Percentiles rank a stretch among this genome's conserved stretches.
These are phyloP conservation scores for Sylvia borin DNA, from an alignment of 2,797 vertebrate species.

Conservation along the genomic window DNA sequence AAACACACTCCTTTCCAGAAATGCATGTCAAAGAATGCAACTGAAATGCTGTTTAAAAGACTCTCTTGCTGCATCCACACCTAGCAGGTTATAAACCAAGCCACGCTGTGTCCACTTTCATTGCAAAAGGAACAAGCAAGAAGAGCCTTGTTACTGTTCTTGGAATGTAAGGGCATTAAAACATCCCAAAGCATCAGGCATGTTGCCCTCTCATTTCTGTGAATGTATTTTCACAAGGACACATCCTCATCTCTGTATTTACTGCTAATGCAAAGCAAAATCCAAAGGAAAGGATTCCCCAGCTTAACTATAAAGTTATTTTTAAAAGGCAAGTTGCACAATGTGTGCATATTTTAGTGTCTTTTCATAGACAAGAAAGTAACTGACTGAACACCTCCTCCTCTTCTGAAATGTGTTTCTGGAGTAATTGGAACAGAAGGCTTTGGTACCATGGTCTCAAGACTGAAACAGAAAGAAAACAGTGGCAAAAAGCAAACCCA, in stretches of 20 bases:
- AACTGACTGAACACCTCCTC: constrained; percentile 12
- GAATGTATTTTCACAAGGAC: background rate
- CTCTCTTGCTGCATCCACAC: background rate
- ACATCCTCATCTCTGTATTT: background rate
- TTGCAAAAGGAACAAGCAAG: background rate
- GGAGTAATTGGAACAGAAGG: constrained; percentile 11
- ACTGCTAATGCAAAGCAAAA: constrained; percentile 12
- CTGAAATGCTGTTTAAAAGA: background rate
- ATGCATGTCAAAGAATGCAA: background rate
- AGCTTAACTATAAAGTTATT: background rate
- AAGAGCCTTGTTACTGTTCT: background rate
- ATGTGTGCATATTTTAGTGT: background rate
- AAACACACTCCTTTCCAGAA: background rate
- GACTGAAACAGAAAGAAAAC: background rate
- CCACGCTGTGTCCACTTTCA: background rate
- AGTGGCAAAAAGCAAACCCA: background rate
- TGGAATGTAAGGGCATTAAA: background rate
- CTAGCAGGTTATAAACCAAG: background rate
- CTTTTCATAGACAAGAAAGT: background rate
- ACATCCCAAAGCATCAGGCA: background rate
- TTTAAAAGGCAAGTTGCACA: background rate
- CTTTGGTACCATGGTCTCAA: background rate
- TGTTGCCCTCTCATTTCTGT: background rate
- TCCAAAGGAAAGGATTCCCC: background rate
- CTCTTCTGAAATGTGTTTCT: constrained; percentile 25